Base-by-base conservation (phyloP, 2,113 vertebrate species). In the Hystrix brachyura region DNA sequence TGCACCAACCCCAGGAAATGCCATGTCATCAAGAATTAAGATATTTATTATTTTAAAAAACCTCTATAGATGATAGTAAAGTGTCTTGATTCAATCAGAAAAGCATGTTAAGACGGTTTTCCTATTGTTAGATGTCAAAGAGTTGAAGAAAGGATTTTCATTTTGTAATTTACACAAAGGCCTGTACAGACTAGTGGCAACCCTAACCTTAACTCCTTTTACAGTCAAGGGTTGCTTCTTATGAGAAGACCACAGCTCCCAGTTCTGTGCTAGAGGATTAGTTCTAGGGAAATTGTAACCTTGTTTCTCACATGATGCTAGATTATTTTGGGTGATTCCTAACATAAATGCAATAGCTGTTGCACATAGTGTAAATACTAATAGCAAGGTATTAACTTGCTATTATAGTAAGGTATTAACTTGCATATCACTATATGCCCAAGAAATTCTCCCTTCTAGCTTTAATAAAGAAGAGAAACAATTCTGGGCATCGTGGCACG, bases 401-500 rank as follows among this genome's bases (percentile, higher is more conserved):
- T 38, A 38, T 38, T 38, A 38, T 38, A 91, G 46, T 18, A 71
- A 94, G 57, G 80, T 90, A 55, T 29, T 87, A 59, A 72, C 72
- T 92, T 86, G 14, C 34, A 10, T 74, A 90, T 59, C 27, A 76
- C 8, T 64, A 15, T 74, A n/a, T 91, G 60, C 27, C n/a, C 12
- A 74, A 91, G 46, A 85, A 84, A 65, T 71, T 60, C 9, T 88
- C 64, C 25, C 46, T 96, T 87, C 32, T 21, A 90, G 64, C 43
- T 93, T 93, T 93, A 55, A 59, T 71, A 90, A 92, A 94, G 25
- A 80, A 83, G 53, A 85, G 57, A 83, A 82, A 32, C 25, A 46
- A 27, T 27, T 10, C 72, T 46, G 43, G 72, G 72, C 27, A 48
- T 5, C 25, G 76, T 18, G 76, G 15, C 2, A 1, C 27, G 19